Conservation (phyloP, 2,797 vertebrate genomes). For the Prionace glauca region DNA sequence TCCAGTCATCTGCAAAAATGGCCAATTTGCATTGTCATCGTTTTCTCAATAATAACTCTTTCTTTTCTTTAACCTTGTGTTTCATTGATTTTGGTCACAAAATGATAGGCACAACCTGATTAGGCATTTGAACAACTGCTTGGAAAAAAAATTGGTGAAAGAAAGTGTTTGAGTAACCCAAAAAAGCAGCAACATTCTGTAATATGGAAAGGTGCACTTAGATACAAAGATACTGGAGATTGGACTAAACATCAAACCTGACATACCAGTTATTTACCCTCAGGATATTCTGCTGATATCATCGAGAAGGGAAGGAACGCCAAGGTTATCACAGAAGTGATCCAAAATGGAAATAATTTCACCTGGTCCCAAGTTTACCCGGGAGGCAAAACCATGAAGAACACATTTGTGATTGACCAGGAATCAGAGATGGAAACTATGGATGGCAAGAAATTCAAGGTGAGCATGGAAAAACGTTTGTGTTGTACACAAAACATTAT, state of each 20-base stretch:
- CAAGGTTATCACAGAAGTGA: constrained; percentile 75
- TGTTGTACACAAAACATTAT: neutral
- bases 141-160: neutral
- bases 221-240: neutral
- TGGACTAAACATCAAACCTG: neutral
- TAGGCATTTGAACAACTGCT: neutral
- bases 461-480: constrained; percentile 48
- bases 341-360: constrained; percentile 69
- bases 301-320: constrained; percentile 71
- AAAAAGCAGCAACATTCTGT: neutral
- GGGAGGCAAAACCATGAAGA: constrained; percentile 58
- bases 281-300: constrained; percentile 59
- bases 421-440: constrained; percentile 75
- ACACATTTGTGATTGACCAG: constrained; percentile 68
- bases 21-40: neutral
- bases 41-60: neutral
- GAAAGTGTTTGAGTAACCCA: neutral
- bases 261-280: neutral
- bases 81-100: neutral
- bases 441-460: constrained; percentile 71
- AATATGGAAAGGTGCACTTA: neutral
- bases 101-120: neutral
- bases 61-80: neutral
- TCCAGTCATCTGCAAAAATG: neutral
- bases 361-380: constrained; percentile 76